Conservation (phyloP, 1,140 invertebrate genomes). For the Octopus bimaculoides region DNA sequence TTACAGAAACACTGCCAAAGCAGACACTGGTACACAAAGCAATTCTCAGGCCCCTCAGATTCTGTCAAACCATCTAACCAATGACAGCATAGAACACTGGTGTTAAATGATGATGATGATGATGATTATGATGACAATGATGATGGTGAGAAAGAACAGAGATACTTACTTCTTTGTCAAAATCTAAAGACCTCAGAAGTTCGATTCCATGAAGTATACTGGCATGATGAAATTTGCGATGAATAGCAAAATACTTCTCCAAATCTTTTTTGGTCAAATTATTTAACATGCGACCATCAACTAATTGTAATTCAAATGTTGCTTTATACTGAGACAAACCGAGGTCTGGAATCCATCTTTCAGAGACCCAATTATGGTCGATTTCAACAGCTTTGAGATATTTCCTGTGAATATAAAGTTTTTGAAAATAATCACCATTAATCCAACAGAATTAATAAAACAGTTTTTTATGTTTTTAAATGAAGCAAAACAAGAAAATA, state of each 20-base stretch:
- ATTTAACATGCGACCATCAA: slow-evolving; percentile 88
- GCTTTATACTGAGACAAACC: slow-evolving; percentile 86
- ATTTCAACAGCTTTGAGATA: slow-evolving; percentile 83
- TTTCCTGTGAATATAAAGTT: slow-evolving; percentile 63
- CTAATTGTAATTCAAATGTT: slow-evolving; percentile 82
- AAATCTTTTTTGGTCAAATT: slow-evolving; percentile 89
- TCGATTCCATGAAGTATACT: slow-evolving; percentile 91
- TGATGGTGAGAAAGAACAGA: too few species aligned
- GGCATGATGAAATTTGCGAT: slow-evolving; percentile 88
- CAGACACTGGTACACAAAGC: too few species aligned
- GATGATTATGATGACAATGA: too few species aligned
- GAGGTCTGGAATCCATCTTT: slow-evolving; percentile 86
- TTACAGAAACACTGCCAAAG: too few species aligned
- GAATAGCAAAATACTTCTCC: slow-evolving; percentile 83
- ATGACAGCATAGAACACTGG: too few species aligned
- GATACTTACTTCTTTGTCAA: slow-evolving; percentile 77
- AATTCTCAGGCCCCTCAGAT: too few species aligned
- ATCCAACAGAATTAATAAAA: too few species aligned
- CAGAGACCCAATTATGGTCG: slow-evolving; percentile 87
- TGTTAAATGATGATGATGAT: too few species aligned
- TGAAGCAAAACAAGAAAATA: too few species aligned
- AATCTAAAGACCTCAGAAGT: slow-evolving; percentile 84
- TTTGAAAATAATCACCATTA: too few species aligned
- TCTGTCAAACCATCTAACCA: too few species aligned
- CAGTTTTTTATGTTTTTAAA: too few species aligned